Evolutionary conservation across 2,113 vertebrate species (phyloP), one percentile per base, ranked within the genome.

Genomic region (Alaudala cheleensis): DNA sequence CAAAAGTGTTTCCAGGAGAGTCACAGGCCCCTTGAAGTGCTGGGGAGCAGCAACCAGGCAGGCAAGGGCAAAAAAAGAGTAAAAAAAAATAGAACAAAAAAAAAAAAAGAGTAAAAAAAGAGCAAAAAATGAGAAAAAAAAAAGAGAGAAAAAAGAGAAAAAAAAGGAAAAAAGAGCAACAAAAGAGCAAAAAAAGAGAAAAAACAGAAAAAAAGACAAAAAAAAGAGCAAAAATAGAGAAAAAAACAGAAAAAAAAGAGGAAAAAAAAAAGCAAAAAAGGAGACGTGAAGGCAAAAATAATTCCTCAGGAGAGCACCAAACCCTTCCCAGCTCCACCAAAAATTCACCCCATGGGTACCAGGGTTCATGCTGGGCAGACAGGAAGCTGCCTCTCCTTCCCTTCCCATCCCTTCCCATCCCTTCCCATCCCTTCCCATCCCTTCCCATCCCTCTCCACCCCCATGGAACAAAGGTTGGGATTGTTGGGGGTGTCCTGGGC

Each of bases 391-490:
- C 5, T 65, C n/a, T 42, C 49, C 21, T 3, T 26, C 24, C 12
- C 42, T 53, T 49, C 6, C 72, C 45, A 29, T 17, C n/a, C n/a
- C n/a, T n/a, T n/a, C n/a, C n/a, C n/a, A n/a, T 26, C 24, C 12
- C 42, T 53, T 49, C 6, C 72, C 45, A 29, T 17, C n/a, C n/a
- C n/a, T n/a, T n/a, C n/a, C n/a, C n/a, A n/a, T 26, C 24, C 12
- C 42, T 53, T 49, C 6, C 72, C 45, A 29, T 17, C n/a, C n/a
- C n/a, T n/a, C n/a, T n/a, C n/a, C n/a, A n/a, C n/a, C n/a, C 56
- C 1, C n/a, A 0, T 4, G n/a, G 65, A 78, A 24, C 1, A 1
- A 39, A 54, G 15, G 10, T 37, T 39, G 49, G 85, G 74, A 18
- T 31, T 23, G 42, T 6, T 57, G 57, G 34, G 34, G 85, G 3